Evolutionary conservation across 2,113 vertebrate species (phyloP), one percentile per base, ranked within the genome.

Genomic region (Alligator mississippiensis): DNA sequence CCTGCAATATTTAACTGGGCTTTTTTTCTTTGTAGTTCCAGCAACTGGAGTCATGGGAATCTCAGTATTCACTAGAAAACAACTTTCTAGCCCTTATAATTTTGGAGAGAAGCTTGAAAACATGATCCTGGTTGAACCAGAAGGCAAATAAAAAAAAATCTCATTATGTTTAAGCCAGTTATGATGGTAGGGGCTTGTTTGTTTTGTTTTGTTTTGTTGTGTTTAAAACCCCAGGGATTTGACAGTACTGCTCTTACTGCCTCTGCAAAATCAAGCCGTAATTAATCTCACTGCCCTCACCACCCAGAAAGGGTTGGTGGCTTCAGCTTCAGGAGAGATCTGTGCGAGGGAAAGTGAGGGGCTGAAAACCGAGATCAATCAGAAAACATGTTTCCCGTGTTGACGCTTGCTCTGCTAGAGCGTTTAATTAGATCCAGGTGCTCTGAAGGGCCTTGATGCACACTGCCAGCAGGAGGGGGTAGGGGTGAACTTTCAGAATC

Each of bases 51-150:
- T 47, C 47, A 47, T 9, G 47, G 47, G 25, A 62, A 62, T 11
- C 61, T 62, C 12, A 24, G 21, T 9, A 11, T 62, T 61, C 19
- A 62, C 22, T 24, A 62, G 61, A 62, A 62, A 62, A 10, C 24
- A 62, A 12, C 21, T 62, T 62, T 24, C 61, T 62, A 62, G 24
- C 10, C 24, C 61, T 62, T 25, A 62, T 25, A 11, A 62, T 62
- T 62, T 25, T 4, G 63, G 84, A 24, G 79, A 12, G 9, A 25
- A 55, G 55, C 4, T 9, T 0, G 8, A 80, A 18, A 34, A 16
- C 17, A 5, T 7, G 0, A 5, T 14, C 6, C 18, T n/a, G 2
- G n/a, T 5, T 34, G 55, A 5, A 2, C 6, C 16, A 4, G 27
- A 55, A 78, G 38, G 28, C 27, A 34, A 18, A 16, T 2, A 22